Evolutionary conservation across 2,888 invertebrate species (phyloP), one percentile per base, ranked within the genome.

Genomic region (Melieria crassipennis): DNA sequence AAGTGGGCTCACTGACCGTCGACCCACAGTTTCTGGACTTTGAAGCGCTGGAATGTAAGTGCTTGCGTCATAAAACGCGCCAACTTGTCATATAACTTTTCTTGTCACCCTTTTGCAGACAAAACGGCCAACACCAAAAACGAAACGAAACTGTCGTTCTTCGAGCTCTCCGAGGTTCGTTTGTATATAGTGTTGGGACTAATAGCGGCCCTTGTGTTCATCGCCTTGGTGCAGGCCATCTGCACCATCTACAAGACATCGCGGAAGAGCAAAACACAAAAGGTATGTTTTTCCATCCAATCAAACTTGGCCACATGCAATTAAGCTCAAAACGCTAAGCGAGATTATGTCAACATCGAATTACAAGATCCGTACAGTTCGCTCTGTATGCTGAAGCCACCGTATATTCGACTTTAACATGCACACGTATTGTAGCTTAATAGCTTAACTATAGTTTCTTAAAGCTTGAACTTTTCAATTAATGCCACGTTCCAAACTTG

Each of bases 161-260:
- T 90, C 87, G 89, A 90, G 63, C 84, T 92, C 61, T 91, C 93
- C 0, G 91, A 91, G 80, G 91, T 91, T 13, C 93, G 94, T 81
- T 87, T 95, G 73, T 95, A 94, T 88, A 92, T 94, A 73, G 94
- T 96, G 57, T 88, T 94, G 72, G 96, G 93, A 7, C 94, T 95
- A 78, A 92, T 96, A 70, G 91, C 90, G 0, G 95, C 95, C 0
- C 87, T 97, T 58, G 88, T 96, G 48, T 87, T 95, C 30, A 90
- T 96, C 56, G 94, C 94, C 1, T 79, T 96, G 10, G 88, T 96
- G 62, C 96, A 96, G 87, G 96, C 95, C 0, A 91, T 89, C 65
- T 95, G 95, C 83, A 96, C 95, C 3, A 90, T 96, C 62, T 92
- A 93, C 85, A 90, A 91, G 79, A 90, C 91, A 0, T 90, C 90